Conservation (phyloP, 2,888 invertebrate genomes). For the Trissolcus brochymenae region DNA sequence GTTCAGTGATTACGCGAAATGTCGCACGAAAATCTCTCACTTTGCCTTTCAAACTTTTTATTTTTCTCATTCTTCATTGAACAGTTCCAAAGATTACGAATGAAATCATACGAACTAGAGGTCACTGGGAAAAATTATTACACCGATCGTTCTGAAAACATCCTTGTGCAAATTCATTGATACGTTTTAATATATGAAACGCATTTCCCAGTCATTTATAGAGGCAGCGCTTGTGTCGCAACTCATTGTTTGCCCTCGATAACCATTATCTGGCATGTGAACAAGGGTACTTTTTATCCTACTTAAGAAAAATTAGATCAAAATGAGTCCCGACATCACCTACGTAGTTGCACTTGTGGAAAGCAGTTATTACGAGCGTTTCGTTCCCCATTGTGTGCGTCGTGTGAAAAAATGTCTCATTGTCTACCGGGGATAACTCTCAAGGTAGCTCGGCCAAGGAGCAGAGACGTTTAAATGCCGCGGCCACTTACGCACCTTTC, state of each 20-base stretch:
- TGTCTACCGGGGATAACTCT: conserved; percentile 24
- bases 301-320: conserved; percentile 34
- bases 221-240: conserved; percentile 11
- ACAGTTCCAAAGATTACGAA: no score
- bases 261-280: conserved; percentile 30
- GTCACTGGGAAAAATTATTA: no score
- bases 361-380: conserved; percentile 41
- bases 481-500: conserved; percentile 26
- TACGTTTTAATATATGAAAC: conserved; percentile 6
- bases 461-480: conserved; percentile 7
- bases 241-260: conserved; percentile 41
- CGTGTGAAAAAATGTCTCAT: conserved; percentile 46
- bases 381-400: conserved; percentile 29
- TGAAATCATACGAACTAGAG: no score
- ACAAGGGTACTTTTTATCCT: conserved; percentile 34
- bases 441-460: conserved; percentile 9
- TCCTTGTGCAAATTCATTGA: conserved; percentile 11
- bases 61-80: no score
- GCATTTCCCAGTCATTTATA: conserved; percentile 12
- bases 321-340: conserved; percentile 27
- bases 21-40: no score
- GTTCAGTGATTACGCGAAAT: no score
- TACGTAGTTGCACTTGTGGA: conserved; percentile 43
- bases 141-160: background rate
- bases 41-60: no score